phyloP scores from a whole-genome alignment of 2,888 invertebrate genomes.

The Meiosimyza decipiens region DNA sequence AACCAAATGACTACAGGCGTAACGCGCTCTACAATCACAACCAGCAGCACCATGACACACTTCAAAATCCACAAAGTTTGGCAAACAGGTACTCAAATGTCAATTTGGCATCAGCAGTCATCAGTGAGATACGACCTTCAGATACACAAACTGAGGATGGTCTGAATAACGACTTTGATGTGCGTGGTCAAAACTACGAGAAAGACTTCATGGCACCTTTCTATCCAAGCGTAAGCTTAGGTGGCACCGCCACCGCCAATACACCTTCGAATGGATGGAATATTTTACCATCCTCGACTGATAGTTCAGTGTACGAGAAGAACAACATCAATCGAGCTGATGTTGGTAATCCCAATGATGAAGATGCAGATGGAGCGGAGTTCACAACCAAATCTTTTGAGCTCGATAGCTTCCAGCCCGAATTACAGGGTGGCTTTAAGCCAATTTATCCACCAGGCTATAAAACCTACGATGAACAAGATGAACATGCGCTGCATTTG shows the following conservation, averaged over 20 bases:
- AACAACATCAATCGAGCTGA: slow-evolving; percentile 65
- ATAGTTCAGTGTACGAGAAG: slow-evolving; percentile 55
- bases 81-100: slow-evolving; percentile 66
- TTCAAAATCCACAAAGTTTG: slow-evolving; percentile 41
- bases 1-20: slow-evolving; percentile 60
- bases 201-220: slow-evolving; percentile 77
- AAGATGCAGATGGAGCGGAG: slow-evolving; percentile 49
- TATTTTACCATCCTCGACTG: slow-evolving; percentile 67
- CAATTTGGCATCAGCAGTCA: slow-evolving; percentile 68
- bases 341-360: slow-evolving; percentile 42
- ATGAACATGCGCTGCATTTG: slow-evolving; percentile 42
- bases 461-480: slow-evolving; percentile 50
- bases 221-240: slow-evolving; percentile 74
- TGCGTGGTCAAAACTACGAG: slow-evolving; percentile 64
- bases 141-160: slow-evolving; percentile 60
- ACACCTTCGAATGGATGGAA: slow-evolving; percentile 72
- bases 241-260: slow-evolving; percentile 67
- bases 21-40: slow-evolving; percentile 39
- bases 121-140: slow-evolving; percentile 66
- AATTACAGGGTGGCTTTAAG: slow-evolving; percentile 76
- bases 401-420: slow-evolving; percentile 75
- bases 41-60: slow-evolving; percentile 37
- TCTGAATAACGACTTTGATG: slow-evolving; percentile 58
- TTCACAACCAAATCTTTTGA: slow-evolving; percentile 71
- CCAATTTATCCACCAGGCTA: slow-evolving; percentile 72